phyloP scores from a whole-genome alignment of 2,888 invertebrate species.

The Sisyra terminalis region DNA sequence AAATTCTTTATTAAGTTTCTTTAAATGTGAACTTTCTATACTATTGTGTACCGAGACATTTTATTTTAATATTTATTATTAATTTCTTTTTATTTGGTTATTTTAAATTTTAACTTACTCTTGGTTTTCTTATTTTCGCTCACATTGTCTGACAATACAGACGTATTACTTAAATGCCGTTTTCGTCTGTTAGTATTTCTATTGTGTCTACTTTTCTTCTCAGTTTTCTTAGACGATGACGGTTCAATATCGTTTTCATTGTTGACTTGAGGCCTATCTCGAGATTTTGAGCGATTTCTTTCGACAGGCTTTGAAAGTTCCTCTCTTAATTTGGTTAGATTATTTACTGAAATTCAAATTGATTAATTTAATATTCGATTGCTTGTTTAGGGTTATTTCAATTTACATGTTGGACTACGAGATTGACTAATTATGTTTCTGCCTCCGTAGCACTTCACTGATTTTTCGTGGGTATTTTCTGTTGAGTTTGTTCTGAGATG shows the following conservation, averaged over 20 bases:
- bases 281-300: constrained; percentile 5
- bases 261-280: background rate
- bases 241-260: constrained; percentile 3
- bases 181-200: constrained; percentile 23
- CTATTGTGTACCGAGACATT: too few species aligned
- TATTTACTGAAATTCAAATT: constrained; percentile 5
- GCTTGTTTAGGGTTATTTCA: background rate
- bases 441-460: constrained; percentile 2
- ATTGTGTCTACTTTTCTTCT: constrained; percentile 1
- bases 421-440: constrained; percentile 1
- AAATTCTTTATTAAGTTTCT: too few species aligned
- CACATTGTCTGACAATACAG: constrained; percentile 22
- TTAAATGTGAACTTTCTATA: too few species aligned
- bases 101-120: too few species aligned
- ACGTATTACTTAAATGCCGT: constrained; percentile 25
- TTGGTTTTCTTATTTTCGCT: constrained; percentile 6
- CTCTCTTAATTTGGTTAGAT: constrained; percentile 7
- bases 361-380: background rate
- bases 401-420: constrained; percentile 2
- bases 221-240: background rate
- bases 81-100: too few species aligned
- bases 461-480: background rate
- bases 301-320: constrained; percentile 7
- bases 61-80: too few species aligned
- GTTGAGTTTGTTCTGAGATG: background rate